A percentile compares a stretch with the other conserved stretches of the same genome.
These are phyloP conservation scores for Andrena bucephala DNA, from an alignment of 2,888 invertebrate genomes.

Conservation along the genomic window DNA sequence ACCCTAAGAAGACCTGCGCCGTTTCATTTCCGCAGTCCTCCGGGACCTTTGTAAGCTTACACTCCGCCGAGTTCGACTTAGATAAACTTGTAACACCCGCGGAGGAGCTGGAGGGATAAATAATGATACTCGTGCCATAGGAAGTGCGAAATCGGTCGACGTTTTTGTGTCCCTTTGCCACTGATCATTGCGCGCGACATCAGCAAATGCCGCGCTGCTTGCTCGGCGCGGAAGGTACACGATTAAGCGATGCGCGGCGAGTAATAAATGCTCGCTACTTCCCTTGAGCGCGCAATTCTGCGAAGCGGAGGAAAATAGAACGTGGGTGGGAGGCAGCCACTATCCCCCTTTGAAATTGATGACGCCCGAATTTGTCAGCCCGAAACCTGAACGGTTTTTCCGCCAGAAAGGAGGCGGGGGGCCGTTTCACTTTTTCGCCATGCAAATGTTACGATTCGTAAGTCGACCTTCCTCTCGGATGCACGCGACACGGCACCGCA, in stretches of 20 bases:
- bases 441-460: constrained; percentile 38
- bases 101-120: background rate
- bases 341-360: constrained; percentile 12
- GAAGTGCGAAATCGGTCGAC: background rate
- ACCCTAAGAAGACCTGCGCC: background rate
- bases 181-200: background rate
- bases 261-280: constrained; percentile 22
- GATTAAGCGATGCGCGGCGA: constrained; percentile 24
- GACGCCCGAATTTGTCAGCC: constrained; percentile 16
- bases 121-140: too few relatives aligned
- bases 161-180: background rate
- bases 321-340: background rate
- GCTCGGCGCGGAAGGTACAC: background rate
- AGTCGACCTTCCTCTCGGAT: constrained; percentile 35
- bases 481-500: constrained; percentile 32
- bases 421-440: constrained; percentile 24
- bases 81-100: too few relatives aligned
- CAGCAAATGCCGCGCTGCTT: background rate
- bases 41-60: background rate
- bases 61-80: background rate
- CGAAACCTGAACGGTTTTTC: background rate
- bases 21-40: background rate
- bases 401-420: background rate
- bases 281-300: background rate
- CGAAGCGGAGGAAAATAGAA: constrained; percentile 21